Evolutionary conservation across 2,797 vertebrate genomes (phyloP).

Genomic region (Enteromius unitaeniatus): DNA sequence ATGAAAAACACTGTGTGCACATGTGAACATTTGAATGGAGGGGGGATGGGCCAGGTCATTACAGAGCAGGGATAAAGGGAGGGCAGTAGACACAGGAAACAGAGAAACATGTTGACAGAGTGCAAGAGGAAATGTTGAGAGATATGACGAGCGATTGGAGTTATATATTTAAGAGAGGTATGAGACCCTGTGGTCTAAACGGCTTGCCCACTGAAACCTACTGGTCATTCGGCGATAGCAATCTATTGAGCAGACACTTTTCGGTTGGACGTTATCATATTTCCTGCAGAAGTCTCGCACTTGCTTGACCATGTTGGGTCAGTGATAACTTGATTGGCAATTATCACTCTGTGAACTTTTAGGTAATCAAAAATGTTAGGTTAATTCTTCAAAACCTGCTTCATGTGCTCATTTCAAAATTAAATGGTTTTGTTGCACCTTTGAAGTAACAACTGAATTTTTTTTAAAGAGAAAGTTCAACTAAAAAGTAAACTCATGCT

Average conservation of each 20-base stretch:
- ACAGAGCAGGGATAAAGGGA: constrained; percentile 59
- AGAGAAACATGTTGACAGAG: constrained; percentile 67
- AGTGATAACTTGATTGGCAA: background rate
- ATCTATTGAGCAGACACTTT: constrained; percentile 47
- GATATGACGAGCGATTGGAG: constrained; percentile 58
- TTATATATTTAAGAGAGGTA: constrained; percentile 53
- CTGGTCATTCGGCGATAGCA: constrained; percentile 36
- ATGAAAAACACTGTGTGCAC: constrained; percentile 74
- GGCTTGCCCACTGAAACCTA: constrained; percentile 10
- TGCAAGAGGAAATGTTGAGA: constrained; percentile 65
- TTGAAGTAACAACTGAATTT: no score
- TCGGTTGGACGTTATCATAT: background rate
- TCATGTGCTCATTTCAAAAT: background rate
- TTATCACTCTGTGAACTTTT: background rate
- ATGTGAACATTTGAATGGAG: constrained; percentile 59
- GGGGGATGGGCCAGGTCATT: constrained; percentile 71
- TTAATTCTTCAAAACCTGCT: background rate
- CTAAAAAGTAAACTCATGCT: no score
- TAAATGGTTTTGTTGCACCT: background rate
- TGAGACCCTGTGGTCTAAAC: constrained; percentile 47
- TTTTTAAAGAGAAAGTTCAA: no score
- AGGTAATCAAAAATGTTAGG: background rate
- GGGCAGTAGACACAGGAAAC: constrained; percentile 70
- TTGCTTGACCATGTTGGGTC: background rate
- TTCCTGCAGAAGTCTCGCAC: constrained; percentile 7